Percentiles rank a stretch among this genome's conserved stretches.
phyloP scores from a whole-genome alignment of 2,888 invertebrate species.

The Lypha dubia region DNA sequence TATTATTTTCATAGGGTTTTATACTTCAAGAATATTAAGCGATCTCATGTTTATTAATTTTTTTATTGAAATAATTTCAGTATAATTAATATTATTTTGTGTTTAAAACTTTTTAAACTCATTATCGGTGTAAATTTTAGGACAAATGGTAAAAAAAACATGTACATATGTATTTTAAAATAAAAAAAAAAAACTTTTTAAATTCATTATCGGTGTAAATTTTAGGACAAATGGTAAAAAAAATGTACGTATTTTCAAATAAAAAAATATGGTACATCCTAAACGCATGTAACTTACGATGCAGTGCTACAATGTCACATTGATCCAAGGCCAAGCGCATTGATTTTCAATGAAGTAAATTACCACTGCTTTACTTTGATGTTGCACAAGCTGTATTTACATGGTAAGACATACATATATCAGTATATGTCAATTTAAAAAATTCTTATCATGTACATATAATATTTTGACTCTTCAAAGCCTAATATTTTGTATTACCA shows the following conservation, averaged over 20 bases:
- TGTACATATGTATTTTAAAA: not conserved
- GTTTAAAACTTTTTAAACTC: not conserved
- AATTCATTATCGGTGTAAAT: not conserved
- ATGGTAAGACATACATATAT: too few species aligned
- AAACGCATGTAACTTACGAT: too few species aligned
- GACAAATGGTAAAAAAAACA: conserved; percentile 1
- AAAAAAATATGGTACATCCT: not conserved
- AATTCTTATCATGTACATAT: too few species aligned
- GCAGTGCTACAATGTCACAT: too few species aligned
- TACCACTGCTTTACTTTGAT: too few species aligned
- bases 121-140: not conserved
- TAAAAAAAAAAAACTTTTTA: conserved; percentile 10
- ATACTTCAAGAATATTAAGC: not conserved
- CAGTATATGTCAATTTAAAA: too few species aligned
- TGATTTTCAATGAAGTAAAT: too few species aligned
- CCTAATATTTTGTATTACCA: too few species aligned
- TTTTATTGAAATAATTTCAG: conserved; percentile 44
- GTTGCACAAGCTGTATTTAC: too few species aligned
- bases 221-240: conserved; percentile 5
- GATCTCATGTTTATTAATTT: conserved; percentile 5
- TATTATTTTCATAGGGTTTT: conserved; percentile 41
- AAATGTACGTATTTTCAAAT: not conserved
- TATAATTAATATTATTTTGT: conserved; percentile 34
- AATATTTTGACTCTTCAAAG: too few species aligned
- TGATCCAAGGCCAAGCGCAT: too few species aligned